phyloP scores from a whole-genome alignment of 64 coral and sea anemone genomes.

The Dendronephthya gigantea region DNA sequence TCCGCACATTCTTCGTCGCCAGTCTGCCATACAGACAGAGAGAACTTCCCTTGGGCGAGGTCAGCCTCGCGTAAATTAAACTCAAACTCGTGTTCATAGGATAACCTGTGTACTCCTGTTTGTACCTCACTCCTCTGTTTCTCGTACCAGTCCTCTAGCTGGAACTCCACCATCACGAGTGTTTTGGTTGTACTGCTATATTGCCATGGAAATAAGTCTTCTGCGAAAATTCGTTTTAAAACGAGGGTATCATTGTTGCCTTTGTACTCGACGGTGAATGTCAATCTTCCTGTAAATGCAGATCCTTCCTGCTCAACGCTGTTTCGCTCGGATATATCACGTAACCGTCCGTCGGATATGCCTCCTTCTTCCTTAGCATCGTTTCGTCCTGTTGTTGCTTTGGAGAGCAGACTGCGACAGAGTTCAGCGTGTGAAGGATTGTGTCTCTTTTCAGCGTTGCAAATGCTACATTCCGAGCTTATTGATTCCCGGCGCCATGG shows the following conservation, averaged over 20 bases:
- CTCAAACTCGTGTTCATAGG: background rate
- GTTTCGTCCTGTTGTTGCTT: background rate
- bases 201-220: conserved; percentile 1
- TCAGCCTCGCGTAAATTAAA: background rate
- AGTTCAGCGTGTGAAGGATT: background rate
- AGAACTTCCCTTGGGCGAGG: background rate
- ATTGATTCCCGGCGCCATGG: background rate
- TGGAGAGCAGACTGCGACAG: background rate
- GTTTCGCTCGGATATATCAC: too few relatives aligned
- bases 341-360: too few relatives aligned
- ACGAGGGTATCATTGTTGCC: background rate
- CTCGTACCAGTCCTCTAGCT: background rate
- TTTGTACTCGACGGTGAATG: background rate
- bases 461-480: conserved; percentile 6
- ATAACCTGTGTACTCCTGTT: background rate
- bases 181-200: background rate
- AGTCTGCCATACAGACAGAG: background rate
- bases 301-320: background rate
- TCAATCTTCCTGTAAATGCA: background rate
- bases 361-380: too few relatives aligned
- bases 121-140: background rate
- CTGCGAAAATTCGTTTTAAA: background rate
- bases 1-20: background rate
- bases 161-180: background rate
- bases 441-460: background rate